Evolutionary conservation across 2,797 vertebrate genomes (phyloP).

Genomic region (Chrosomus eos): DNA sequence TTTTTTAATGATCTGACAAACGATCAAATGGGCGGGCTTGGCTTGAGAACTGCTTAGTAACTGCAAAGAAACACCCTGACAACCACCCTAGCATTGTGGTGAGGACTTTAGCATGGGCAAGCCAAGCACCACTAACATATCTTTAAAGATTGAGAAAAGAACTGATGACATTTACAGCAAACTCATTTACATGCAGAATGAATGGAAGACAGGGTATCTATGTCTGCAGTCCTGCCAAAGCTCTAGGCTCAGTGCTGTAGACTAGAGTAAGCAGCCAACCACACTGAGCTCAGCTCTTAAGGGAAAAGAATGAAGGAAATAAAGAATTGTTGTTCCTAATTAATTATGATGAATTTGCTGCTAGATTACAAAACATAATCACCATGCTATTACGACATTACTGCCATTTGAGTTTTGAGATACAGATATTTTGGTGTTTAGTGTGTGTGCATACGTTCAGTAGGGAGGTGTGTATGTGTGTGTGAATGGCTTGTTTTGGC

Average conservation of each 20-base stretch:
- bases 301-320: constrained; percentile 61
- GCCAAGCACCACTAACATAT: not conserved
- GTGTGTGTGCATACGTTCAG: constrained; percentile 5
- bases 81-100: not conserved
- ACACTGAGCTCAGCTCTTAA: constrained; percentile 56
- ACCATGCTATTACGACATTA: constrained; percentile 76
- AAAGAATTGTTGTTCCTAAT: constrained; percentile 73
- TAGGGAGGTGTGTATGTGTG: constrained; percentile 34
- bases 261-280: constrained; percentile 34
- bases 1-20: not conserved
- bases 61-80: not conserved
- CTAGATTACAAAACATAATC: constrained; percentile 78
- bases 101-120: not conserved
- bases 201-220: constrained; percentile 22
- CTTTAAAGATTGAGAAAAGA: constrained; percentile 27
- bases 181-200: constrained; percentile 35
- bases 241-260: constrained; percentile 28
- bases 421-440: constrained; percentile 55
- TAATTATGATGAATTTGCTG: constrained; percentile 74
- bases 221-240: constrained; percentile 27
- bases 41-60: not conserved
- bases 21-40: not conserved
- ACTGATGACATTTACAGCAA: constrained; percentile 35
- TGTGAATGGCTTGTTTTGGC: constrained; percentile 60
- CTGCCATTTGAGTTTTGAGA: constrained; percentile 64